Evolutionary conservation across 2,888 invertebrate species (phyloP).

Genomic region (Fissipunctia ypsillon): DNA sequence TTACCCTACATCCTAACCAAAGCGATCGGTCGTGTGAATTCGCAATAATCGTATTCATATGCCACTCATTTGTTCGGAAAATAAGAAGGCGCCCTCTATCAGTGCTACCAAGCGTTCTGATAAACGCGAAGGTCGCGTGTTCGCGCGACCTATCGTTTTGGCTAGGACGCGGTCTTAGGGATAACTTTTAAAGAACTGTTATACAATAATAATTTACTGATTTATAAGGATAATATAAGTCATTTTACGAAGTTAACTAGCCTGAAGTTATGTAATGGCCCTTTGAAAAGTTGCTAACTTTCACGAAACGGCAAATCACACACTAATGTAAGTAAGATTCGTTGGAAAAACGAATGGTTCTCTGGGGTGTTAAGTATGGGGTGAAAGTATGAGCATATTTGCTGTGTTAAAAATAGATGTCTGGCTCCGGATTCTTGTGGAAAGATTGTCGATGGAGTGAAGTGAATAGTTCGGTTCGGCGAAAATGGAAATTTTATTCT

Average conservation of each 20-base stretch:
- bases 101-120: too few relatives aligned
- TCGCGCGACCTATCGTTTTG: too few relatives aligned
- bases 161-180: too few relatives aligned
- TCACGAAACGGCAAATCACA: slow-evolving; percentile 3
- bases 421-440: background rate
- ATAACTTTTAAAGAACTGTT: too few relatives aligned
- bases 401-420: slow-evolving; percentile 1
- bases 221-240: background rate
- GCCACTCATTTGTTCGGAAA: too few relatives aligned
- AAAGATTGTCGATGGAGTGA: background rate
- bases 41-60: too few relatives aligned
- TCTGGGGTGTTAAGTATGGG: slow-evolving; percentile 12
- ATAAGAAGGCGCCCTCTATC: too few relatives aligned
- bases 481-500: too few relatives aligned
- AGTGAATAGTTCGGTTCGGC: background rate
- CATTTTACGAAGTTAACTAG: slow-evolving; percentile 20
- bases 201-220: too few relatives aligned
- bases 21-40: too few relatives aligned
- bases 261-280: slow-evolving; percentile 21
- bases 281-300: slow-evolving; percentile 19
- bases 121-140: too few relatives aligned
- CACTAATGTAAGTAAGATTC: slow-evolving; percentile 17
- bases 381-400: slow-evolving; percentile 26
- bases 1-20: too few relatives aligned
- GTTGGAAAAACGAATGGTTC: slow-evolving; percentile 25